Evolutionary conservation across 2,888 invertebrate genomes (phyloP), one percentile per base, ranked within the genome.

Genomic region (Idaea aversata): DNA sequence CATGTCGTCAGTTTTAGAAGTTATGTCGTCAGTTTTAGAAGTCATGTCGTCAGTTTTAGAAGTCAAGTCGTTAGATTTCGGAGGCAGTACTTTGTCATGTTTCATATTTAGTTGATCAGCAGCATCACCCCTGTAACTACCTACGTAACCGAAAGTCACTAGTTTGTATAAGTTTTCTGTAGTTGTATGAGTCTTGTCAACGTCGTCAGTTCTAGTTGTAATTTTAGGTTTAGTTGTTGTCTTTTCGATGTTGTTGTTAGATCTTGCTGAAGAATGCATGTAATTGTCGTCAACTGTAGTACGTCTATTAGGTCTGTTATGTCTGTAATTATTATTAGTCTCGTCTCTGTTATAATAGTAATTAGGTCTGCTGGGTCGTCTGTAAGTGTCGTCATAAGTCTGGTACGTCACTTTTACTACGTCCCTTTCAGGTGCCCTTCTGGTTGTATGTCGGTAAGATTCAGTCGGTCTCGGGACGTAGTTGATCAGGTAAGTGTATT

Each of bases 381-480:
- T 79, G 79, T 93, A 93, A 25, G 92, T 93, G 70, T 93, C 90
- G 71, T 90, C 91, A 59, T 92, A 93, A 66, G 82, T 88, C 76
- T 93, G 92, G 72, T 93, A 92, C 36, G 92, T 93, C 67, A 92
- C 91, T 83, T 91, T 92, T 6, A 93, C 90, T 36, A 91, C 88
- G 76, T 93, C 90, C 75, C 82, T 77, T 75, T 93, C 88, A 68
- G 85, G 73, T 63, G 79, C 81, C 71, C 84, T 78, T 82, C 83
- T 86, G 57, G 90, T 92, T 1, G 87, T 87, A 65, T 86, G 86
- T 82, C 92, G 84, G 86, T 88, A 93, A 3, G 93, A 88, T 73
- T 90, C 88, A 35, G 93, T 93, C 61, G 93, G 90, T 83, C 89
- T 83, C 0, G 93, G 93, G n/a, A 93, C 93, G 69, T 93, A 93